These are phyloP conservation scores for Nilaparvata lugens DNA, from an alignment of 1,140 invertebrate species.

Conservation along the genomic window DNA sequence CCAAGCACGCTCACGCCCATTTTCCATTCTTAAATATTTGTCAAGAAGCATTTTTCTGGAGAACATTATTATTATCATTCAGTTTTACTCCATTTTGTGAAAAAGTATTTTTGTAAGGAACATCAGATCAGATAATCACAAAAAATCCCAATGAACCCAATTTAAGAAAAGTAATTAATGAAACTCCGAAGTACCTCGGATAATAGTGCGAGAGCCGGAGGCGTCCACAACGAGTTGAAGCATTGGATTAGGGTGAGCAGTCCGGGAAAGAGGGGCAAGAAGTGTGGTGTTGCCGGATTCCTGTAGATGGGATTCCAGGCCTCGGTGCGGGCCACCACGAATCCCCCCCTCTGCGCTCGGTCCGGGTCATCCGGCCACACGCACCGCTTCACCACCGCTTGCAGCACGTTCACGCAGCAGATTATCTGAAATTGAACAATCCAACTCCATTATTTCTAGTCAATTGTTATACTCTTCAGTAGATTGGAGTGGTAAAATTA, in stretches of 20 bases:
- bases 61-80: too few relatives aligned
- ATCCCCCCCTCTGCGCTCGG: slow-evolving; percentile 66
- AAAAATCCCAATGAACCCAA: too few relatives aligned
- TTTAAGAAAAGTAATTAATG: too few relatives aligned
- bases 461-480: neutral
- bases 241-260: slow-evolving; percentile 63
- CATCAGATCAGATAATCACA: too few relatives aligned
- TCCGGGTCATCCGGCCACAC: slow-evolving; percentile 73
- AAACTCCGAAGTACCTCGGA: slow-evolving; percentile 39
- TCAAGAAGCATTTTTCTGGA: too few relatives aligned
- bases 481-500: neutral
- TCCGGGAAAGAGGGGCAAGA: slow-evolving; percentile 66
- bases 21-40: too few relatives aligned
- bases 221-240: slow-evolving; percentile 69
- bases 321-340: slow-evolving; percentile 62
- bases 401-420: slow-evolving; percentile 60
- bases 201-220: slow-evolving; percentile 48
- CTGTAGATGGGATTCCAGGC: slow-evolving; percentile 67
- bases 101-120: too few relatives aligned
- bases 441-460: too few relatives aligned
- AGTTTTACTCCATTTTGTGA: too few relatives aligned
- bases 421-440: slow-evolving; percentile 40
- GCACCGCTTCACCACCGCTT: slow-evolving; percentile 77
- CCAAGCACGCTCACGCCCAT: too few relatives aligned
- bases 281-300: slow-evolving; percentile 74